These are phyloP conservation scores for Ganaspis brasiliensis DNA, from an alignment of 2,888 invertebrate species.

Conservation along the genomic window DNA sequence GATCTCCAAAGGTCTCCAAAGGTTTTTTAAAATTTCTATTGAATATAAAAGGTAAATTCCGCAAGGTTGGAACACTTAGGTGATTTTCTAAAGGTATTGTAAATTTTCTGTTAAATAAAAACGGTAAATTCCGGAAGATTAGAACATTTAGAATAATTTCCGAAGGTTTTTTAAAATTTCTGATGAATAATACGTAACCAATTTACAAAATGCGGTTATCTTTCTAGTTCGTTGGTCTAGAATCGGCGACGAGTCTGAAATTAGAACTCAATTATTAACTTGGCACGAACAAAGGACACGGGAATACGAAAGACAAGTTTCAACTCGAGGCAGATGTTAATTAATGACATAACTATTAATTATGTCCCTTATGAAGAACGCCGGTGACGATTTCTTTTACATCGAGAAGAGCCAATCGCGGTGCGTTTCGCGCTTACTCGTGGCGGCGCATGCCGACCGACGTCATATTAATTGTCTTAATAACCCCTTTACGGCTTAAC, in stretches of 20 bases:
- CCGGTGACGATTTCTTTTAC: conserved; percentile 1
- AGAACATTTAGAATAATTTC: too few relatives aligned
- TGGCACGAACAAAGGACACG: not conserved
- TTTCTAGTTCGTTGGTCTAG: too few relatives aligned
- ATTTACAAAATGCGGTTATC: too few relatives aligned
- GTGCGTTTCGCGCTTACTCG: conserved; percentile 8
- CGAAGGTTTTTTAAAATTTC: too few relatives aligned
- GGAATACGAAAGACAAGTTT: not conserved
- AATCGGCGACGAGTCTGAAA: not conserved
- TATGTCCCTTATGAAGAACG: not conserved
- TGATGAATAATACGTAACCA: too few relatives aligned
- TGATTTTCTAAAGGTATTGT: too few relatives aligned
- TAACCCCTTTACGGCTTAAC: conserved; percentile 43
- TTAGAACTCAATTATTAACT: conserved; percentile 24
- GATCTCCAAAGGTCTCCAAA: too few relatives aligned
- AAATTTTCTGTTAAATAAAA: too few relatives aligned
- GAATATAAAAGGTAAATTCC: too few relatives aligned
- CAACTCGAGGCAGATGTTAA: not conserved
- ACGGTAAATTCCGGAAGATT: too few relatives aligned
- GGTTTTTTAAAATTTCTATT: too few relatives aligned
- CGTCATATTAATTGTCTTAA: conserved; percentile 42
- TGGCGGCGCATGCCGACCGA: conserved; percentile 28
- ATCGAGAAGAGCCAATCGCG: conserved; percentile 9
- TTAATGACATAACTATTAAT: conserved; percentile 14
- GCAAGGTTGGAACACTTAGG: too few relatives aligned